Evolutionary conservation across 2,113 vertebrate species (phyloP), one percentile per base, ranked within the genome.

Genomic region (Vimba vimba): DNA sequence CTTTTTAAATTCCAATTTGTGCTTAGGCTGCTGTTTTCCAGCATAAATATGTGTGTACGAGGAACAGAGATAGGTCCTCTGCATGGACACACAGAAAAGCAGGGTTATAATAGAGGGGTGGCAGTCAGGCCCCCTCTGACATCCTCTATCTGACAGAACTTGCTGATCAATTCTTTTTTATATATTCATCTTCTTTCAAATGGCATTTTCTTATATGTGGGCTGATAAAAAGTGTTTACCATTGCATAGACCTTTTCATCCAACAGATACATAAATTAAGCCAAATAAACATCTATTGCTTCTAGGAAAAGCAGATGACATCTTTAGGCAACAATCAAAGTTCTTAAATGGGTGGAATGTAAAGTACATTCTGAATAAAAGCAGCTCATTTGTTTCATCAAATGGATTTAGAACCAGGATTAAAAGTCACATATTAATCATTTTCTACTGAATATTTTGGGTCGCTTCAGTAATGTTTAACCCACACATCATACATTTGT

Each of bases 1-100:
- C 87, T 90, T 90, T 86, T 86, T 88, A 86, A 89, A 90, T 90
- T 91, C 88, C 85, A 84, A 79, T 89, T 90, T 90, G 89, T 90
- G 90, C 90, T 90, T 90, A 87, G 83, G 88, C 84, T 86, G 90
- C 86, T 90, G 88, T 91, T 91, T 91, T 88, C 66, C 43, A 25
- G 89, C 82, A 90, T 90, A 91, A 91, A 90, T 87, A 87, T 85
- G 86, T 88, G 85, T 87, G 88, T 87, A 88, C 85, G 87, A 88
- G 88, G 83, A 90, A 84, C 88, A 86, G 62, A 87, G 88, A 85
- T 88, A 83, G 85, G 86, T 88, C 74, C 69, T 83, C 80, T 81
- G 74, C 76, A 45, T 64, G 62, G 76, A 83, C 88, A 78, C 77
- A 86, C 78, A 71, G 81, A 84, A 82, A 86, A 82, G 66, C 39